Evolutionary conservation across 2,113 vertebrate genomes (phyloP).

Genomic region (Heterochromis multidens): DNA sequence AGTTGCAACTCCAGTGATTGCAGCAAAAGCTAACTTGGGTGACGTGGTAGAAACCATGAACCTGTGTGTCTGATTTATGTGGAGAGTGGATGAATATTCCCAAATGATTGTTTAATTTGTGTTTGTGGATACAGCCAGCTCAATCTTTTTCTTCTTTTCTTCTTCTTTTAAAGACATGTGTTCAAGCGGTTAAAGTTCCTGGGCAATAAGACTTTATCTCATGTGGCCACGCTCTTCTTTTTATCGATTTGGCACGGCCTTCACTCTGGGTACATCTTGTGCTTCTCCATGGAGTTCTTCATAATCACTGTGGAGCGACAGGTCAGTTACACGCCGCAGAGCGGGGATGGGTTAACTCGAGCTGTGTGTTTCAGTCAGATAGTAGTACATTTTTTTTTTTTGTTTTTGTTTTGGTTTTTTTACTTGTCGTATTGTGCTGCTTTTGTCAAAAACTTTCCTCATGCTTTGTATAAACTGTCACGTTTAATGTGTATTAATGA

Average conservation of each 20-base stretch:
- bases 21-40: too few relatives aligned
- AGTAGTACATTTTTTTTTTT: too few relatives aligned
- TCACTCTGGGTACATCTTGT: slow-evolving; percentile 94
- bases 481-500: not conserved
- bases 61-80: not conserved
- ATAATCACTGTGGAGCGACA: slow-evolving; percentile 91
- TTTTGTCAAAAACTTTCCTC: not conserved
- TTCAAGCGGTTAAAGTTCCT: slow-evolving; percentile 94
- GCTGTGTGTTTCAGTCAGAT: not conserved
- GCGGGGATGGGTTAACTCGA: not conserved
- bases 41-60: not conserved
- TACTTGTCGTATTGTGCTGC: not conserved
- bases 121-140: not conserved
- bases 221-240: slow-evolving; percentile 86
- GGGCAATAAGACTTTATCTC: slow-evolving; percentile 89
- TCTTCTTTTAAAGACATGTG: slow-evolving; percentile 78
- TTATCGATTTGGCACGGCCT: slow-evolving; percentile 92
- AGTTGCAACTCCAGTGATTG: not conserved
- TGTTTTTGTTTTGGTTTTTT: not conserved
- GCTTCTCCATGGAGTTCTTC: slow-evolving; percentile 96
- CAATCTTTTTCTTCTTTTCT: not conserved
- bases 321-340: slow-evolving; percentile 70
- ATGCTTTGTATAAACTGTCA: not conserved
- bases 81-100: not conserved
- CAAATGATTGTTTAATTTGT: not conserved